Evolutionary conservation across 1,140 invertebrate genomes (phyloP).

Genomic region (Luehdorfia chinensis): DNA sequence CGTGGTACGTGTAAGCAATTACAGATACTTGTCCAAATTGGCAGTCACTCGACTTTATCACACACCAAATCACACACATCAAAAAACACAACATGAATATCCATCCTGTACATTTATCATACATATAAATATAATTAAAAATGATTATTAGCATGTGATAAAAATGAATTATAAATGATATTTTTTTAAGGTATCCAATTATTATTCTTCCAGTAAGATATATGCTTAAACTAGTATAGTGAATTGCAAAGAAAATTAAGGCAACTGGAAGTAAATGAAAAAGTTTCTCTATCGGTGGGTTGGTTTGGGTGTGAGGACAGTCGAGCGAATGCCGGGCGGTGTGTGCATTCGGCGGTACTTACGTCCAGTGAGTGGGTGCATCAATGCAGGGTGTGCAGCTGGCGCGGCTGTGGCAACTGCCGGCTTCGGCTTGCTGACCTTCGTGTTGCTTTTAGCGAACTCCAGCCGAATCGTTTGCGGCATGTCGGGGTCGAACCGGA

Average conservation of each 20-base stretch:
- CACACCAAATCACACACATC: too few species aligned
- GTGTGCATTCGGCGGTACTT: conserved; percentile 87
- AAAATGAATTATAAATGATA: too few species aligned
- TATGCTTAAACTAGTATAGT: background rate
- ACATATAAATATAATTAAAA: too few species aligned
- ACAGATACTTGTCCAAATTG: conserved; percentile 66
- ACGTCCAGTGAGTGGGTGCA: conserved; percentile 99
- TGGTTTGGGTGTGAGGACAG: conserved; percentile 23
- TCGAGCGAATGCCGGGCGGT: conserved; percentile 63
- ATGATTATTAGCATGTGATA: background rate
- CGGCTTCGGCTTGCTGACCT: conserved; percentile 99
- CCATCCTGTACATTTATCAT: too few species aligned
- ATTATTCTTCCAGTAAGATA: background rate
- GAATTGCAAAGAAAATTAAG: background rate
- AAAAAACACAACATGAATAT: conserved; percentile 7
- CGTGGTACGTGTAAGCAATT: conserved; percentile 73
- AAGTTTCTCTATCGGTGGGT: background rate
- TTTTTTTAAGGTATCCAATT: background rate
- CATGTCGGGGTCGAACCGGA: conserved; percentile 99
- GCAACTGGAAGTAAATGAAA: conserved; percentile 1
- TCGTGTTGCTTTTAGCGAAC: conserved; percentile 99
- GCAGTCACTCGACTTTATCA: conserved; percentile 54
- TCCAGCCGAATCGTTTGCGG: conserved; percentile 99
- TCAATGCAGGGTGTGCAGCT: conserved; percentile 97
- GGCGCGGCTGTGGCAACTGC: conserved; percentile 94